Evolutionary conservation across 2,888 invertebrate genomes (phyloP).

Genomic region (Mesoligia furuncula): DNA sequence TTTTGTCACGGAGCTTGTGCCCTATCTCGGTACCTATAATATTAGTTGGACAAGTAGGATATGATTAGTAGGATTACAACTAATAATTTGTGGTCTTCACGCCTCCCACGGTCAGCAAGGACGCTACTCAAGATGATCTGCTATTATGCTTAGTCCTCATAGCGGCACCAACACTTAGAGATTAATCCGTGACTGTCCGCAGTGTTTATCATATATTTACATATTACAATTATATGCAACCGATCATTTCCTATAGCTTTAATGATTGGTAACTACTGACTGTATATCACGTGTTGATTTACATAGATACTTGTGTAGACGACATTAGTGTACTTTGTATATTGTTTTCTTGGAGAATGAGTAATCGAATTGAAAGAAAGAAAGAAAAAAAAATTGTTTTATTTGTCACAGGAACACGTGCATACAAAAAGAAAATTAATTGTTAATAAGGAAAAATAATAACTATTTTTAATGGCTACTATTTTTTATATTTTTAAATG

Average conservation of each 20-base stretch:
- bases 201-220: slow-evolving; percentile 66
- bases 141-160: slow-evolving; percentile 19
- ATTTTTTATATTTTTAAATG: no score
- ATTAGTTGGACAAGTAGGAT: no score
- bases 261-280: slow-evolving; percentile 60
- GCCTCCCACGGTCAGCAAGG: slow-evolving; percentile 18
- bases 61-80: background rate
- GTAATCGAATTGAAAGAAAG: background rate
- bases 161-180: slow-evolving; percentile 50
- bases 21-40: no score
- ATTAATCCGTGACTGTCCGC: slow-evolving; percentile 67
- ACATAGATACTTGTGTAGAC: slow-evolving; percentile 44
- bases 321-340: background rate
- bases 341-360: slow-evolving; percentile 25
- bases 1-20: no score
- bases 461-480: no score
- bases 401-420: background rate
- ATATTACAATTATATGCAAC: slow-evolving; percentile 64
- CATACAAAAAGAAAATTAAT: background rate
- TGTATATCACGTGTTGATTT: slow-evolving; percentile 64
- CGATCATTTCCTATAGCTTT: slow-evolving; percentile 66
- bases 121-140: slow-evolving; percentile 22
- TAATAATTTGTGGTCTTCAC: slow-evolving; percentile 17
- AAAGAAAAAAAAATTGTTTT: background rate
- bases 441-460: background rate